Conservation (phyloP, 2,888 invertebrate genomes). For the Raillietiella orientalis region DNA sequence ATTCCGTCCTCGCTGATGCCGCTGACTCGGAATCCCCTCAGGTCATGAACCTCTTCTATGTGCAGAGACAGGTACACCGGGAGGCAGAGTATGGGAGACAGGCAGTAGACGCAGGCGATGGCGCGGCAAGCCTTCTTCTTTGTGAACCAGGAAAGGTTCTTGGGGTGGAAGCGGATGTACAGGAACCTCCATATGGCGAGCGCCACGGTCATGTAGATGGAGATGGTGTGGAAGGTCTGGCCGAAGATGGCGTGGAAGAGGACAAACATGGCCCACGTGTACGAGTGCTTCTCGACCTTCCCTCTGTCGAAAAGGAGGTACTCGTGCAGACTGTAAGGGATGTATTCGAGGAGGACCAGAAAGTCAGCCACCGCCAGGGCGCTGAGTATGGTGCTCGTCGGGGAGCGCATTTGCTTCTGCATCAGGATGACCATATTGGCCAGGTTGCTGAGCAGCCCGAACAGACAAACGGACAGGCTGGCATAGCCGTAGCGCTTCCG, state of each 20-base stretch:
- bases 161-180: conserved; percentile 46
- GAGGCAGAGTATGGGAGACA: conserved; percentile 48
- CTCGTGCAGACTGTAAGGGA: conserved; percentile 55
- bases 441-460: conserved; percentile 67
- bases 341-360: conserved; percentile 76
- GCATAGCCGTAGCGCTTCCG: conserved; percentile 68
- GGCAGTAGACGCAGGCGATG: conserved; percentile 29
- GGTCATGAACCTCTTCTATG: no score
- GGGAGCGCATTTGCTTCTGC: conserved; percentile 57
- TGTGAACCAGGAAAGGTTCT: conserved; percentile 47
- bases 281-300: conserved; percentile 20
- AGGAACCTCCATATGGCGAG: conserved; percentile 76
- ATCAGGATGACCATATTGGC: conserved; percentile 68
- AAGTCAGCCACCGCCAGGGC: conserved; percentile 70
- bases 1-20: no score
- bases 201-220: conserved; percentile 69
- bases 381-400: conserved; percentile 68
- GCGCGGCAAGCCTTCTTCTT: conserved; percentile 38
- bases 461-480: conserved; percentile 50
- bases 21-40: no score
- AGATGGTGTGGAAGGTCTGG: conserved; percentile 58
- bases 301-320: conserved; percentile 19
- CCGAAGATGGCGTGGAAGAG: conserved; percentile 65
- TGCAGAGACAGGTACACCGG: conserved; percentile 68
- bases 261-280: conserved; percentile 51